A percentile compares a stretch with the other conserved stretches of the same genome.
These are phyloP conservation scores for Nysson spinosus DNA, from an alignment of 2,888 invertebrate species.

Conservation along the genomic window DNA sequence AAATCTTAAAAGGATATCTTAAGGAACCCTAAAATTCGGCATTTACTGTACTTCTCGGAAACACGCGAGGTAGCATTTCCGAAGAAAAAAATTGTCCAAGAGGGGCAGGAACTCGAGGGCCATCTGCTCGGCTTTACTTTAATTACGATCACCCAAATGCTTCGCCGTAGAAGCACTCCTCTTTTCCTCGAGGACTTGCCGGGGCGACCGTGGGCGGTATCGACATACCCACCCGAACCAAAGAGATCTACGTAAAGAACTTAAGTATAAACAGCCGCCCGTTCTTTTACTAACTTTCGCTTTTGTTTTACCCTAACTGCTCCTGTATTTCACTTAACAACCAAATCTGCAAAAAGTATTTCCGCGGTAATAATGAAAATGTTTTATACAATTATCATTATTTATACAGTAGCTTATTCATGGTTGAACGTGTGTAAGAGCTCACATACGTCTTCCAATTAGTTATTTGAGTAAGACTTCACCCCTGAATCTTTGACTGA, in stretches of 20 bases:
- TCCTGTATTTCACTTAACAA: no score
- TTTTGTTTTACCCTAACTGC: background rate
- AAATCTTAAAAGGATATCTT: background rate
- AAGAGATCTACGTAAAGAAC: no score
- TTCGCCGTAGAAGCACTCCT: conserved; percentile 31
- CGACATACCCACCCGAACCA: conserved; percentile 37
- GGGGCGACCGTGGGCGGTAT: conserved; percentile 47
- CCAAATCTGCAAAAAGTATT: no score
- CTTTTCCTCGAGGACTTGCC: conserved; percentile 35
- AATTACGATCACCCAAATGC: conserved; percentile 47
- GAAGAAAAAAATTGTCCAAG: conserved; percentile 21
- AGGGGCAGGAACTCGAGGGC: conserved; percentile 31
- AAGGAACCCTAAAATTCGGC: conserved; percentile 7
- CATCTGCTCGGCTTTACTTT: conserved; percentile 57
- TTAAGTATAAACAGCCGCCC: no score
- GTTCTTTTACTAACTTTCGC: background rate
- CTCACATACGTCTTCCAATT: no score
- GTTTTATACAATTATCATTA: no score
- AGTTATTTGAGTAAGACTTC: no score
- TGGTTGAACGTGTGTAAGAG: no score
- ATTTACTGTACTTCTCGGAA: conserved; percentile 38
- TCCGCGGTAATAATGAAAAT: no score
- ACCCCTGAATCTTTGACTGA: no score
- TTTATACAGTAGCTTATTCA: no score
- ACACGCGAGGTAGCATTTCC: conserved; percentile 22